Percentiles rank a stretch among this genome's conserved stretches.
Conservation (phyloP, 2,888 invertebrate species). For the Bombylius discolor region DNA sequence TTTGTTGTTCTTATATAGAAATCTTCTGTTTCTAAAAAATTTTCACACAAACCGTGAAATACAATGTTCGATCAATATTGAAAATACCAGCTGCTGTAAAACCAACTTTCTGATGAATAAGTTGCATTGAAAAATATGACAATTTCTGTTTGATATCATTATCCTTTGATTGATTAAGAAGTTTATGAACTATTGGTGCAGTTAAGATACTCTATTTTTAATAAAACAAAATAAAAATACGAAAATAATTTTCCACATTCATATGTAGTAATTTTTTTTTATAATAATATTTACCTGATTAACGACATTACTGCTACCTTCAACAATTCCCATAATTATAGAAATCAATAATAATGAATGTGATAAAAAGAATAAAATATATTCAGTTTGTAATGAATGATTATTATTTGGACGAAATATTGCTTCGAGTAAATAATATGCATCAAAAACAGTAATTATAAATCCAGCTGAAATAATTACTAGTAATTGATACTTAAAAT, state of each 20-base stretch:
- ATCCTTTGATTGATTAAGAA: conserved; percentile 28
- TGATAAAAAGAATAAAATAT: conserved; percentile 34
- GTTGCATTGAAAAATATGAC: conserved; percentile 33
- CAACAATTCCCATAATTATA: conserved; percentile 30
- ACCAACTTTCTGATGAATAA: conserved; percentile 33
- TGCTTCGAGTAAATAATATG: conserved; percentile 34
- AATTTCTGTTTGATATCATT: conserved; percentile 29
- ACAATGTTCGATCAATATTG: conserved; percentile 33
- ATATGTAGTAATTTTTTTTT: not conserved
- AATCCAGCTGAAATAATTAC: conserved; percentile 36
- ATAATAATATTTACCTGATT: conserved; percentile 21
- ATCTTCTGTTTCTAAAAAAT: not conserved
- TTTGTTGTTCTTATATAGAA: no score
- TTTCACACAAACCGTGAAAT: conserved; percentile 30
- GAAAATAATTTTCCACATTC: no score
- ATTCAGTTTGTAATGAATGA: conserved; percentile 23
- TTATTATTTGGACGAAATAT: conserved; percentile 20
- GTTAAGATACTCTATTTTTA: conserved; percentile 28
- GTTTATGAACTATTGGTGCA: conserved; percentile 29
- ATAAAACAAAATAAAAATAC: no score
- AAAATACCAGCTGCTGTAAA: conserved; percentile 37
- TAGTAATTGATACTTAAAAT: conserved; percentile 34
- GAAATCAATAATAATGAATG: conserved; percentile 33
- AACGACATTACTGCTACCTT: conserved; percentile 33
- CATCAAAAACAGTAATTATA: conserved; percentile 36